Base-by-base conservation (phyloP, 2,113 vertebrate species). In the Lanius ludovicianus region DNA sequence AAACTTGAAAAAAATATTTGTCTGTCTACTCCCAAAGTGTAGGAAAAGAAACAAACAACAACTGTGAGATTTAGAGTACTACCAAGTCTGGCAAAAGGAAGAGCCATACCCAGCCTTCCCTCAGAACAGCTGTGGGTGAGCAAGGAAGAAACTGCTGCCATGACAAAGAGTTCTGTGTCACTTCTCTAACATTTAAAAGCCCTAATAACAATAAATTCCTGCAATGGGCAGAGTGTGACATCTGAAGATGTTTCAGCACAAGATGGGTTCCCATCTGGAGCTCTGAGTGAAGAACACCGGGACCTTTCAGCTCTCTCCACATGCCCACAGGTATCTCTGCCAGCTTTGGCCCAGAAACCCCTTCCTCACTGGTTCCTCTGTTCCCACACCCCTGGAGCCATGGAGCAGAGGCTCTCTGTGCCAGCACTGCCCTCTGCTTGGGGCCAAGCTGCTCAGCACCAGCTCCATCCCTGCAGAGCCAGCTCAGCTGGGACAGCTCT, bases 11-110 rank as follows among this genome's bases (percentile, higher is more conserved):
- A 55, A 50, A 44, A 33, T 4, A 5, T 73, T 85, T 84, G 78
- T 71, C 82, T 65, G 20, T 18, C 14, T 1, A 2, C 42, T 96
- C 44, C 37, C n/a, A 46, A 73, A 76, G 18, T 15, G 33, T 2
- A 55, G 87, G 41, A 50, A 70, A 83, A 68, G 31, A 87, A 83
- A 86, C 67, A 94, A 87, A 79, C 59, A 71, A n/a, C 35, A 42
- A 35, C 37, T 68, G 46, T 1, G 18, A 64, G 64, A 56, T 50
- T 30, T 74, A 22, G 33, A 71, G 2, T 2, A 13, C 28, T 20
- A 31, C 14, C 15, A 46, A 27, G 17, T 15, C 4, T 23, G 27
- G 42, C 39, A 31, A 21, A 30, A 73, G 44, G 27, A 31, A 79
- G 57, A 84, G 30, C 55, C 44, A 18, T 8, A 13, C 31, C 12